These are phyloP conservation scores for Lophius piscatorius DNA, from an alignment of 2,113 vertebrate genomes.

Conservation along the genomic window DNA sequence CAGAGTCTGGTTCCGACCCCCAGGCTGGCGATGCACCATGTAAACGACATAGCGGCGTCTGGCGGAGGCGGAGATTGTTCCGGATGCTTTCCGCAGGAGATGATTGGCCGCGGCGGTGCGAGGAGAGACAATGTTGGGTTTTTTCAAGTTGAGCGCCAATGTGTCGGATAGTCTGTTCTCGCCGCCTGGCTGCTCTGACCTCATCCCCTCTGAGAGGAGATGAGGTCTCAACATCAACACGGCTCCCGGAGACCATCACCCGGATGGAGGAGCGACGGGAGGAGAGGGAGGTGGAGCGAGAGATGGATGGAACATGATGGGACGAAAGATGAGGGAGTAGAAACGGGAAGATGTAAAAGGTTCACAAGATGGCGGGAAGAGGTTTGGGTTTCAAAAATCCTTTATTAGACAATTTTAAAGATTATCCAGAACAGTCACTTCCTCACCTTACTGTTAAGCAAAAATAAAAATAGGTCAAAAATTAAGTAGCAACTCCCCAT, in stretches of 20 bases:
- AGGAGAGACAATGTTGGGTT: no score
- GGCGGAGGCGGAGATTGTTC: no score
- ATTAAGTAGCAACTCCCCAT: no score
- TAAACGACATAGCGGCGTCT: no score
- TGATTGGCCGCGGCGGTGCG: no score
- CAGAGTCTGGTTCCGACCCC: slow-evolving; percentile 35
- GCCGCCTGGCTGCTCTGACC: slow-evolving; percentile 59
- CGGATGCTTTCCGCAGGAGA: no score
- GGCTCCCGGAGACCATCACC: slow-evolving; percentile 42
- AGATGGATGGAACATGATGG: not conserved
- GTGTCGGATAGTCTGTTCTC: slow-evolving; percentile 54
- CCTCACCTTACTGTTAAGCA: no score
- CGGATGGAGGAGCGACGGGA: slow-evolving; percentile 20
- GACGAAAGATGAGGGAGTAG: not conserved
- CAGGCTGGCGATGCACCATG: no score
- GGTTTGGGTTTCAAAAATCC: no score
- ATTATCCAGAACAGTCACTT: no score
- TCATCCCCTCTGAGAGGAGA: slow-evolving; percentile 46
- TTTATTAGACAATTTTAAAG: no score
- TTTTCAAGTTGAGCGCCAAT: slow-evolving; percentile 28
- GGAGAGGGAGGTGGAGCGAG: not conserved
- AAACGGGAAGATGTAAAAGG: not conserved
- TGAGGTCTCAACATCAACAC: slow-evolving; percentile 53
- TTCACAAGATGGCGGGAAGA: not conserved
- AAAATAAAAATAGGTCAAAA: no score